Conservation (phyloP, 1,140 invertebrate genomes). For the Aphelinus atriplicis region DNA sequence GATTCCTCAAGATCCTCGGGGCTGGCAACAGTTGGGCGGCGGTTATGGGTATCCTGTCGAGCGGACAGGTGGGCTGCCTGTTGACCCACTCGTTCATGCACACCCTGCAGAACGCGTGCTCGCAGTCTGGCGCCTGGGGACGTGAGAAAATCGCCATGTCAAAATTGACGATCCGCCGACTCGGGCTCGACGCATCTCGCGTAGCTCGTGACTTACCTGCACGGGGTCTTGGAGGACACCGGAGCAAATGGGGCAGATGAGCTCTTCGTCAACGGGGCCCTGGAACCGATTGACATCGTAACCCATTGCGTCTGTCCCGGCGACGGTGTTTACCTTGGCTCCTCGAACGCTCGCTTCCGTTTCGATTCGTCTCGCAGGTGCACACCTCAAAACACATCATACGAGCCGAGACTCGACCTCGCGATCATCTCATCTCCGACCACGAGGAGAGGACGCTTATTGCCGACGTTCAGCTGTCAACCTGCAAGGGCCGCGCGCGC, state of each 20-base stretch:
- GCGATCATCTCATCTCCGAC: too few species aligned
- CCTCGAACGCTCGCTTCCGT: too few species aligned
- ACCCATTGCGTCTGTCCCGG: constrained; percentile 72
- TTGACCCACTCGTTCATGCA: constrained; percentile 96
- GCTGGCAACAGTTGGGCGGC: constrained; percentile 87
- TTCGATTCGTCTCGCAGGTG: too few species aligned
- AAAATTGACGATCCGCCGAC: neutral
- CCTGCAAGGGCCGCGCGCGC: too few species aligned
- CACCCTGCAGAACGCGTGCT: constrained; percentile 93
- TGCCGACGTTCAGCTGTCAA: too few species aligned
- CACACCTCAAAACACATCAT: too few species aligned
- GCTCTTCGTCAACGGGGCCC: constrained; percentile 91
- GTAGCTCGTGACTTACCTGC: constrained; percentile 71
- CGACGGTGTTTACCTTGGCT: too few species aligned
- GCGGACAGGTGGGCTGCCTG: constrained; percentile 90
- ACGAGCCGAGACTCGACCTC: too few species aligned
- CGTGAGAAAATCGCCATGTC: neutral
- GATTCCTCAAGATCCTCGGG: constrained; percentile 90
- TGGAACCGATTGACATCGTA: constrained; percentile 89
- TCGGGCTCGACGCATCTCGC: neutral
- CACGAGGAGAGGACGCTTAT: too few species aligned
- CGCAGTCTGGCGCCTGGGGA: constrained; percentile 89
- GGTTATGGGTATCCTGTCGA: constrained; percentile 90
- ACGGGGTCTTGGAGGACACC: constrained; percentile 90
- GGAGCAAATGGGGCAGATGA: constrained; percentile 91